These are phyloP conservation scores for Nemotelus pantherinus DNA, from an alignment of 2,888 invertebrate genomes.

Conservation along the genomic window DNA sequence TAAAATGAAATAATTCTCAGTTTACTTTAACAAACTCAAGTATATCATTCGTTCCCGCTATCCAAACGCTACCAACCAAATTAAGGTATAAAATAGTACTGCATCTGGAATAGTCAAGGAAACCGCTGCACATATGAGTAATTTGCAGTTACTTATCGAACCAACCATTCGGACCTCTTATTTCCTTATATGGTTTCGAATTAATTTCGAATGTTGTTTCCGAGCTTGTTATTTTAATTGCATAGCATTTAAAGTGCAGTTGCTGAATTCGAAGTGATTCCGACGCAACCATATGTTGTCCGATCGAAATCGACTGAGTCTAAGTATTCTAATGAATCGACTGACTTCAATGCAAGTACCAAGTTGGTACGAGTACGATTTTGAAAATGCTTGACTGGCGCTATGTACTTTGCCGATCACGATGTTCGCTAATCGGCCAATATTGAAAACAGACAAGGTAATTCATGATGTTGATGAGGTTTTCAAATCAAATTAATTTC, in stretches of 20 bases:
- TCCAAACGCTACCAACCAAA: background rate
- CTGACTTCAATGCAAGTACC: background rate
- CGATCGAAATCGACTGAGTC: constrained; percentile 19
- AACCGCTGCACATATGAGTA: background rate
- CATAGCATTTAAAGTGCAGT: constrained; percentile 39
- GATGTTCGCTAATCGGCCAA: constrained; percentile 10
- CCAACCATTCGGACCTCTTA: background rate
- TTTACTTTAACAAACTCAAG: too few species aligned
- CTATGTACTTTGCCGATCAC: background rate
- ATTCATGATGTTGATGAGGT: constrained; percentile 28
- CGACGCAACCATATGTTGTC: constrained; percentile 18
- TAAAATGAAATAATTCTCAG: too few species aligned
- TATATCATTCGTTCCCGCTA: background rate
- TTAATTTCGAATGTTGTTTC: constrained; percentile 42
- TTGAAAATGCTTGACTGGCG: background rate
- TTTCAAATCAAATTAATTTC: constrained; percentile 32
- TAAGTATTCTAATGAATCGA: background rate
- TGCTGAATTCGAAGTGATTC: constrained; percentile 21
- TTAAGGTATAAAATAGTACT: background rate
- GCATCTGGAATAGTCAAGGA: background rate
- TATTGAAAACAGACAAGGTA: constrained; percentile 38
- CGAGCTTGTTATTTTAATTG: constrained; percentile 43
- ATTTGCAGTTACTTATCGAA: constrained; percentile 2
- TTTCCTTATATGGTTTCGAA: constrained; percentile 37
- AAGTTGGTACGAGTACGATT: background rate